Evolutionary conservation across 2,888 invertebrate genomes (phyloP).

Genomic region (Callinectes sapidus): DNA sequence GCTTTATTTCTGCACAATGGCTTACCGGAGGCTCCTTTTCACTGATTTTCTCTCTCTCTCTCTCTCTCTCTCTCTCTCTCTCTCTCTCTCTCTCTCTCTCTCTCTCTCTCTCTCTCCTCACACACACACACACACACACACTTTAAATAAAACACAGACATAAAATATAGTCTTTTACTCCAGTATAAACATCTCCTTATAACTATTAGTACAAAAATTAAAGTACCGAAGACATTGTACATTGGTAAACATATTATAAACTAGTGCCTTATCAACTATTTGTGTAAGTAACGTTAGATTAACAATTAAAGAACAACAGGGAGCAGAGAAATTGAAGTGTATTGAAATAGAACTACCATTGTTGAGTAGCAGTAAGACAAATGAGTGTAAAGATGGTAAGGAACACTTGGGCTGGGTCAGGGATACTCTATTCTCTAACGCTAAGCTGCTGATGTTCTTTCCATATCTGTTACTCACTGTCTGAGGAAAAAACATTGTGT

Average conservation of each 20-base stretch:
- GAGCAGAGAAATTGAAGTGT: background rate
- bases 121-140: background rate
- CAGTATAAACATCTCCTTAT: background rate
- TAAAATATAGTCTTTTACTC: background rate
- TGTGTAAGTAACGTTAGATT: background rate
- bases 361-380: no score
- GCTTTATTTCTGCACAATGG: no score
- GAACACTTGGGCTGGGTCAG: no score
- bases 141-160: background rate
- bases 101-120: conserved; percentile 10
- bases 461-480: no score
- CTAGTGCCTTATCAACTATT: background rate
- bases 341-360: background rate
- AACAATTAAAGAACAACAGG: background rate
- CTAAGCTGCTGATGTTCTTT: no score
- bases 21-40: no score
- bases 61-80: conserved; percentile 5
- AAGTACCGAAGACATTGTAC: background rate
- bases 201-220: background rate
- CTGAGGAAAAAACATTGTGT: no score
- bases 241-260: background rate
- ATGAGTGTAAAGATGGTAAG: no score
- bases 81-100: conserved; percentile 16
- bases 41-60: background rate
- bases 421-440: no score